These are phyloP conservation scores for Lasius platythorax DNA, from an alignment of 2,888 invertebrate genomes.

Conservation along the genomic window DNA sequence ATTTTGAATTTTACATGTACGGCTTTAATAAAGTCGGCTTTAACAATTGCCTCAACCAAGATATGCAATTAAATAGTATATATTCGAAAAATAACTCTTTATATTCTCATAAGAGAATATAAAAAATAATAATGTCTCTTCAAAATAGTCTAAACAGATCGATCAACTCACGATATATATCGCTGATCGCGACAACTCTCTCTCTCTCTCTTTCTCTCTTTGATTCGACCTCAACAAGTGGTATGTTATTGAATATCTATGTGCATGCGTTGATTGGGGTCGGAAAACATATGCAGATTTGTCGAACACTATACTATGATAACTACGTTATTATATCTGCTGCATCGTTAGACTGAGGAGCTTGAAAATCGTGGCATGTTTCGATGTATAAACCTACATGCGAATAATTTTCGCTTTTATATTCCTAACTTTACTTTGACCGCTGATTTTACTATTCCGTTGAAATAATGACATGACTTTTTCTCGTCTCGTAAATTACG, in stretches of 20 bases:
- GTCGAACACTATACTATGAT: conserved; percentile 4
- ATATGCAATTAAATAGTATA: neutral
- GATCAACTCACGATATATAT: neutral
- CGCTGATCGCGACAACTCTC: neutral
- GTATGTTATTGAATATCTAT: conserved; percentile 11
- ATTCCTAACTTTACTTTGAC: neutral
- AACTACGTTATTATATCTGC: conserved; percentile 22
- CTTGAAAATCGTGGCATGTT: conserved; percentile 15
- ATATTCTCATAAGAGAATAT: too few species aligned
- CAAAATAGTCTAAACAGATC: neutral
- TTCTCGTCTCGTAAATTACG: neutral
- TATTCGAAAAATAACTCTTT: neutral
- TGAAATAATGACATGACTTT: neutral
- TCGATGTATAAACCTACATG: neutral
- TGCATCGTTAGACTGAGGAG: conserved; percentile 3
- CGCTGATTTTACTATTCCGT: neutral
- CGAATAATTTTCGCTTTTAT: neutral
- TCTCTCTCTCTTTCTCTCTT: neutral
- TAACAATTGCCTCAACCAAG: neutral
- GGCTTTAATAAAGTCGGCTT: neutral
- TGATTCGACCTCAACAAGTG: conserved; percentile 27
- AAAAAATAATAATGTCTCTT: neutral
- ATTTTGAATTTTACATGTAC: neutral
- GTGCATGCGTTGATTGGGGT: conserved; percentile 3
- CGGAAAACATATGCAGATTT: conserved; percentile 23